Evolutionary conservation across 2,888 invertebrate species (phyloP), one percentile per base, ranked within the genome.

Genomic region (Mylabris sibirica): DNA sequence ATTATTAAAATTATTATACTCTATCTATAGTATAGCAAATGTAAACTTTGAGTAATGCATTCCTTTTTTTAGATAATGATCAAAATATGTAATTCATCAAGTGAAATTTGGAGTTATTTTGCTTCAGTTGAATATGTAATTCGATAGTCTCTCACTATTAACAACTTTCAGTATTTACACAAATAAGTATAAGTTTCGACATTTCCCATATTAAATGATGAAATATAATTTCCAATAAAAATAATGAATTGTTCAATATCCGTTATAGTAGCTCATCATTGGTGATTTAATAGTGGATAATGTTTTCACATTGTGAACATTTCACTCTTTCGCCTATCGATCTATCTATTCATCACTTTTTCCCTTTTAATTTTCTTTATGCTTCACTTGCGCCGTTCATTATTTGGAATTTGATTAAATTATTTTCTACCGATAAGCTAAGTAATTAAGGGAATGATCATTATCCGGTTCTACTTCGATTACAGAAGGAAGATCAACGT

Each of bases 371-470:
- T 76, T 76, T 74, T 73, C 76, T 71, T 67, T 66, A 66, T 69
- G 71, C 72, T 66, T 71, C 69, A 74, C 72, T 68, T 66, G 71
- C 67, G 38, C 44, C 65, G 44, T 68, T 74, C 76, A 74, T 77
- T 75, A 77, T 77, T 74, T 66, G 73, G 6, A 74, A 75, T 76
- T 74, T 79, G 77, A 80, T 80, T 79, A 80, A 80, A 80, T 81
- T 80, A 80, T 80, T 77, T 78, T 74, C 77, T 74, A 69, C 77
- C 80, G 79, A 80, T 81, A 80, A 79, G 78, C 77, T 72, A 71
- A 75, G 78, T 80, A 81, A 81, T 81, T 81, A 80, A 79, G 78
- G 75, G 75, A 77, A 79, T 78, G 80, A 79, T 80, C 79, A 76
- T 78, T 78, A 78, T 77, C 75, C 71, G 67, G 66, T 69, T 64